A percentile compares a stretch with the other conserved stretches of the same genome.
phyloP scores from a whole-genome alignment of 2,113 vertebrate species.

The Cyphomyrus discorhynchus region DNA sequence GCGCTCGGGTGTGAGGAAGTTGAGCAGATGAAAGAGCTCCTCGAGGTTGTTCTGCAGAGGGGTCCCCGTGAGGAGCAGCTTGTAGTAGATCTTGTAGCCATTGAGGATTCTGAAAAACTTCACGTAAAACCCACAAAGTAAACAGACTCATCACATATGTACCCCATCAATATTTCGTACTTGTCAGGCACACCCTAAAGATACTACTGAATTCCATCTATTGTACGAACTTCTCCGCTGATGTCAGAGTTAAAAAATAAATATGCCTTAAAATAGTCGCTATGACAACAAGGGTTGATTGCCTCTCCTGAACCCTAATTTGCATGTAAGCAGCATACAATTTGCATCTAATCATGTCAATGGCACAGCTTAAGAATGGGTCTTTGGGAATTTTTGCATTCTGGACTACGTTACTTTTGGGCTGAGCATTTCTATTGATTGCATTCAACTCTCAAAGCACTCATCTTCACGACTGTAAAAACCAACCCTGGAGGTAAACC shows the following conservation, averaged over 20 bases:
- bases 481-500: background rate
- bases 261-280: background rate
- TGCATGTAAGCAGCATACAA: constrained; percentile 6
- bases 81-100: constrained; percentile 97
- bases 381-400: background rate
- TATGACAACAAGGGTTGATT: constrained; percentile 4
- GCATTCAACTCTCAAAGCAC: background rate
- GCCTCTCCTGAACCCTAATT: background rate
- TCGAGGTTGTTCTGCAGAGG: constrained; percentile 97
- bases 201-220: background rate
- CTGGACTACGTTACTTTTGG: background rate
- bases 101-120: constrained; percentile 97
- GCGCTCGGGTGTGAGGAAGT: constrained; percentile 91
- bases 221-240: background rate
- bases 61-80: constrained; percentile 92
- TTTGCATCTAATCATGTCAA: constrained; percentile 12
- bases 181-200: background rate
- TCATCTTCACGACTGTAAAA: background rate
- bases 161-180: background rate
- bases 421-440: background rate
- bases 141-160: background rate
- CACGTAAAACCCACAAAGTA: background rate
- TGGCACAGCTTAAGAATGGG: background rate
- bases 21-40: constrained; percentile 95
- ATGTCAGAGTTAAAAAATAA: constrained; percentile 1